phyloP scores from a whole-genome alignment of 2,888 invertebrate genomes.

The Drosophila leonis region DNA sequence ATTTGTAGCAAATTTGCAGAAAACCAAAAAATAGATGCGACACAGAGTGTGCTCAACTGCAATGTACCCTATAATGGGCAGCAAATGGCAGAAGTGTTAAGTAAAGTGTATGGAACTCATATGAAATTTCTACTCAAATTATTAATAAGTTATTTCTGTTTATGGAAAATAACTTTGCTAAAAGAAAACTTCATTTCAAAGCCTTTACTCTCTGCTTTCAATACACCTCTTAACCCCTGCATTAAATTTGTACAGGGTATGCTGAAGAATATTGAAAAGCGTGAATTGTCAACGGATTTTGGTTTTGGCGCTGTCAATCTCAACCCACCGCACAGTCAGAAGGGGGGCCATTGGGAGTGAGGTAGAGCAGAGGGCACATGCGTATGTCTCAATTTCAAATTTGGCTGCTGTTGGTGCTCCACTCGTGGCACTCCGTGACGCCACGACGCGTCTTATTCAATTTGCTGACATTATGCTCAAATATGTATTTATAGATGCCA shows the following conservation, averaged over 20 bases:
- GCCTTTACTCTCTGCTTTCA: not conserved
- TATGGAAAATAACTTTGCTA: not conserved
- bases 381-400: slow-evolving; percentile 76
- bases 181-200: not conserved
- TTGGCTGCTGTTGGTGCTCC: slow-evolving; percentile 50
- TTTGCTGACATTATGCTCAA: slow-evolving; percentile 39
- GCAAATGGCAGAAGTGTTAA: not conserved
- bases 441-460: slow-evolving; percentile 46
- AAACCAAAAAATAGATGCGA: slow-evolving; percentile 9
- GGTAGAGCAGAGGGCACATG: slow-evolving; percentile 30
- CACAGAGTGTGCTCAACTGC: not conserved
- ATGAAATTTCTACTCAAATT: not conserved
- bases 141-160: not conserved
- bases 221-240: not conserved
- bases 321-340: not conserved
- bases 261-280: slow-evolving; percentile 1
- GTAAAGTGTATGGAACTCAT: not conserved
- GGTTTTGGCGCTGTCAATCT: slow-evolving; percentile 68
- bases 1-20: slow-evolving; percentile 67
- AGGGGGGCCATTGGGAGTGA: not conserved
- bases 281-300: slow-evolving; percentile 35
- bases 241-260: not conserved
- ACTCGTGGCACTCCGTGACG: slow-evolving; percentile 52
- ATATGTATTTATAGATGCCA: slow-evolving; percentile 22
- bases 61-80: not conserved